Base-by-base conservation (phyloP, 2,797 vertebrate genomes). In the Anguilla obscura region DNA sequence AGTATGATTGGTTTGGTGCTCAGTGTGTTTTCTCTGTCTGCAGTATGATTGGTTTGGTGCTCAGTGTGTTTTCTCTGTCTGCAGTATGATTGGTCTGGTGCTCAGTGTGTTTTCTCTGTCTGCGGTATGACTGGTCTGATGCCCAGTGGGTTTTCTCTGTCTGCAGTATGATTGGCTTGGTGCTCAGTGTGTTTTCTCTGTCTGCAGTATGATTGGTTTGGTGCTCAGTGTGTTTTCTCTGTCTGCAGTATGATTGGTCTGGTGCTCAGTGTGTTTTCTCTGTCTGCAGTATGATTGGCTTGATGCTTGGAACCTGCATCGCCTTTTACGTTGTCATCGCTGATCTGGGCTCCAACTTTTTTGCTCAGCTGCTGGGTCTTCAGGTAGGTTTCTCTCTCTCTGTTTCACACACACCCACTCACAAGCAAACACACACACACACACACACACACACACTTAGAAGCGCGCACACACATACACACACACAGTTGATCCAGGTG, bases 1-100 rank as follows among this genome's bases (percentile, higher is more conserved):
- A 97, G 99, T 92, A 99, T 99, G 99, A 99, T 99, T 0, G 98
- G 99, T 40, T 94, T 99, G 93, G 99, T 99, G 99, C 89, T 99
- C 36, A 2, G 36, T 36, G 36, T 36, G 36, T 36, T 36, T 36
- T 18, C 58, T 60, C 58, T 60, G 10, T 50, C 50, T 50, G 50
- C 50, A 9, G 50, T 50, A 50, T 50, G 50, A 50, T 50, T 50
- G 50, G 50, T 50, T 0, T 50, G 50, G 5, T 6, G 9, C 50
- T 6, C 50, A 56, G 54, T 14, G 10, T 10, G 21, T 2, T 91
- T 1, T 90, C 2, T 91, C 74, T 36, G 36, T 60, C 52, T 93
- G 86, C 90, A 97, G 99, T 92, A 99, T 99, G 99, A 99, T 99
- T 0, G 98, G 99, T 40, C 94, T 99, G 93, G 99, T 99, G 98